Base-by-base conservation (phyloP, 2,888 invertebrate species). In the Alloscopus bannaensis region DNA sequence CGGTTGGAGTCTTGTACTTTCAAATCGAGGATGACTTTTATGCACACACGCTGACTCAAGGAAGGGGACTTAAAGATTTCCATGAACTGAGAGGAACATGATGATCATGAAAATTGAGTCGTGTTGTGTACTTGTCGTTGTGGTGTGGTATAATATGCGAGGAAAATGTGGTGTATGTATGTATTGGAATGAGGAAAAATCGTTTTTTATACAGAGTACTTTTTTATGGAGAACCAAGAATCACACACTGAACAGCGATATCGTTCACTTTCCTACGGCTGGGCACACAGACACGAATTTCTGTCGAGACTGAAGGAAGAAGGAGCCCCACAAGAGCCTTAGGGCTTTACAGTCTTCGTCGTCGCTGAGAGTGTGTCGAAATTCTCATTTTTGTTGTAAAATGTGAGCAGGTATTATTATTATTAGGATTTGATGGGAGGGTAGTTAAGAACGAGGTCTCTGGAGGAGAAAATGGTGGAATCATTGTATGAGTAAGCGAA, bases 301-400 rank as follows among this genome's bases (percentile, higher is more conserved):
- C 13, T 22, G 29, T 28, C 22, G 18, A 64, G 26, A 71, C 47
- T 42, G 42, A 59, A 73, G 73, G 73, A 65, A 57, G 31, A 66
- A 73, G 72, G 72, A 73, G 65, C n/a, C n/a, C n/a, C 64, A 64
- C 40, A 57, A 72, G 59, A 73, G 73, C 73, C 73, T 73, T 47
- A 73, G 73, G 73, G 73, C 65, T 65, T 73, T 42, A 20, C 65
- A 65, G 65, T 57, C 73, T 65, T 65, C n/a, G n/a, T n/a, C n/a
- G n/a, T n/a, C n/a, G n/a, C n/a, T n/a, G n/a, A n/a, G n/a, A 66
- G 42, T 65, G 65, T 65, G 65, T 66, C 45, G 73, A 73, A 55
- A 65, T 65, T 73, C 73, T 73, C 36, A 66, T 73, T 73, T 59
- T 47, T 65, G 24, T 64, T 26, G 52, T 52, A 64, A 72, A 72